A percentile compares a stretch with the other conserved stretches of the same genome.
Conservation (phyloP, 1,140 invertebrate species). For the Planococcus citri region DNA sequence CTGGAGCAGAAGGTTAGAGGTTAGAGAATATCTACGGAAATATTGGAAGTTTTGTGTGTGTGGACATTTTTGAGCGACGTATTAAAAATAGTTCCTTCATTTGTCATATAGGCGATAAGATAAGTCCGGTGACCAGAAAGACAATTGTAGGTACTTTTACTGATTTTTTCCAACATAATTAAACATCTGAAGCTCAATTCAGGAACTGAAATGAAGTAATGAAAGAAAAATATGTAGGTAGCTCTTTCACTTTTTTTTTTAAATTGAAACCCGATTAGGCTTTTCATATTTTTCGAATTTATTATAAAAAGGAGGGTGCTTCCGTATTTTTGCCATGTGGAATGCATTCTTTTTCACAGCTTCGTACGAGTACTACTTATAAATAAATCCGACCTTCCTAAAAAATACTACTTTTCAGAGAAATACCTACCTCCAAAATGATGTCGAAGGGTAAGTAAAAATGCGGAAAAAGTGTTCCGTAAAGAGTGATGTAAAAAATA, state of each 20-base stretch:
- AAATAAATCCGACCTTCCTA: neutral
- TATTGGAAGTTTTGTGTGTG: no score
- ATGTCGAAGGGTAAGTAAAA: constrained; percentile 12
- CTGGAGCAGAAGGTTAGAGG: no score
- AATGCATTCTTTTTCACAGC: neutral
- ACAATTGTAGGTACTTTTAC: no score
- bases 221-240: no score
- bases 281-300: neutral
- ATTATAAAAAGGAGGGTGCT: neutral
- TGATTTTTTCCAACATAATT: no score
- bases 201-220: no score
- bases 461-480: constrained; percentile 16
- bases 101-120: no score
- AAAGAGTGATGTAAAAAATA: constrained; percentile 17
- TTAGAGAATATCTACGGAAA: no score
- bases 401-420: constrained; percentile 11
- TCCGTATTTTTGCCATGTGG: neutral
- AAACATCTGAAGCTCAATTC: no score
- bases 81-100: no score
- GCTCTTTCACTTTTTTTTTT: neutral
- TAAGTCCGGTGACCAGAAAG: no score
- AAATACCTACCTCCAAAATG: constrained; percentile 13
- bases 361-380: neutral
- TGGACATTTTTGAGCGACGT: no score
- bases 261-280: neutral